Conservation (phyloP, 2,888 invertebrate genomes). For the Euzophera pinguis region DNA sequence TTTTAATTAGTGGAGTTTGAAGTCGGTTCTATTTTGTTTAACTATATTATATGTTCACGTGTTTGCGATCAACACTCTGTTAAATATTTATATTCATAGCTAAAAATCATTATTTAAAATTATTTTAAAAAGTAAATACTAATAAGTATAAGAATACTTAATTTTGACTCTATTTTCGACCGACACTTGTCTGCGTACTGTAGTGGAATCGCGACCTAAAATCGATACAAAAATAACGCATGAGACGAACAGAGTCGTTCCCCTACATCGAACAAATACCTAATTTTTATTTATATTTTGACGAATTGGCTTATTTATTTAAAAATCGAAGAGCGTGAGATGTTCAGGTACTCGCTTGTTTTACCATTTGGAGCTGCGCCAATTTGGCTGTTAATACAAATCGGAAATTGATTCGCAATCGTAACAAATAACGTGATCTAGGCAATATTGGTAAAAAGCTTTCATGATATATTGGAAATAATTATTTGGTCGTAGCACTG, state of each 20-base stretch:
- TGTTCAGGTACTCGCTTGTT: conserved; percentile 15
- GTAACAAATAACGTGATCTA: background rate
- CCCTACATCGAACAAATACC: conserved; percentile 56
- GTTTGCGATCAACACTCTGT: no score
- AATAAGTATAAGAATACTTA: no score
- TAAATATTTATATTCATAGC: no score
- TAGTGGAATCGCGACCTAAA: conserved; percentile 40
- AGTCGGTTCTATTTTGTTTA: no score
- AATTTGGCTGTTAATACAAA: conserved; percentile 21
- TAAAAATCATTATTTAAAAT: no score
- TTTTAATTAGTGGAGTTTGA: no score
- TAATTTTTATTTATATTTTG: conserved; percentile 74
- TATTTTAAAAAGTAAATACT: no score
- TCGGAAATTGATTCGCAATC: conserved; percentile 14
- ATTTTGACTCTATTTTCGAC: no score
- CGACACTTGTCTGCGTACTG: background rate
- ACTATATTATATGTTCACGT: no score
- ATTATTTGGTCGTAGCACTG: no score
- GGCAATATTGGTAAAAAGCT: no score
- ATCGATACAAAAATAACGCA: conserved; percentile 71
- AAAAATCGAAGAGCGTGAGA: conserved; percentile 2
- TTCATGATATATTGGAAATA: no score
- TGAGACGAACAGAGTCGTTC: conserved; percentile 56
- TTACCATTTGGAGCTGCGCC: conserved; percentile 21
- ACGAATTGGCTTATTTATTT: conserved; percentile 66